Evolutionary conservation across 2,113 vertebrate genomes (phyloP).

Genomic region (Copsychus sechellarum): DNA sequence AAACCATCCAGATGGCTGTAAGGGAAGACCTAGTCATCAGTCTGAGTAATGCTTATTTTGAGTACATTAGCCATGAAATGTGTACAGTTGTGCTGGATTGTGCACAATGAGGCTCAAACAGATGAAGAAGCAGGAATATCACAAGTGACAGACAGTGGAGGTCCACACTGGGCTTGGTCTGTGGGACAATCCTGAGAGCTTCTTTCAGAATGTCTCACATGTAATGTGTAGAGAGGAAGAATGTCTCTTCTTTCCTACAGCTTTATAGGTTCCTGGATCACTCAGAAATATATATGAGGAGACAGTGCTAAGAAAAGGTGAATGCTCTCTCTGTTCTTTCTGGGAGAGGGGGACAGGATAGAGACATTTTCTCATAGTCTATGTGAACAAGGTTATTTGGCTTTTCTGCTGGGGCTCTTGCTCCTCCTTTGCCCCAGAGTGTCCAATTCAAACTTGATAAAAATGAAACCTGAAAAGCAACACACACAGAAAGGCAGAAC

Average conservation of each 20-base stretch:
- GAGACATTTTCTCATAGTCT: neutral
- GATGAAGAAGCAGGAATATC: neutral
- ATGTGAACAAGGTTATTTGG: neutral
- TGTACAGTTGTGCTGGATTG: neutral
- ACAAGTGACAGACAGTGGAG: neutral
- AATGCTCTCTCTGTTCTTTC: neutral
- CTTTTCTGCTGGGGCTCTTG: neutral
- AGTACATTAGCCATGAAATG: neutral
- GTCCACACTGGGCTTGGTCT: neutral
- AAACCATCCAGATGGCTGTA: slow-evolving; percentile 39
- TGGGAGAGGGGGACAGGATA: neutral
- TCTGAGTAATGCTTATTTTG: slow-evolving; percentile 41
- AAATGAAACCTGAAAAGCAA: neutral
- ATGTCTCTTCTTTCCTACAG: neutral
- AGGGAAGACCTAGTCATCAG: neutral
- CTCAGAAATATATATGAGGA: neutral
- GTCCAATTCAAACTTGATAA: neutral
- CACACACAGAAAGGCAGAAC: neutral
- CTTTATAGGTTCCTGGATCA: neutral
- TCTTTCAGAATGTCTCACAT: neutral
- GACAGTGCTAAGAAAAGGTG: neutral
- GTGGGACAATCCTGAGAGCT: neutral
- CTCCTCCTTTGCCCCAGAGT: neutral
- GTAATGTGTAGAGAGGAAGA: neutral
- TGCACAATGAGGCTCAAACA: neutral